phyloP scores from a whole-genome alignment of 1,140 invertebrate genomes.

The Prorops nasuta region DNA sequence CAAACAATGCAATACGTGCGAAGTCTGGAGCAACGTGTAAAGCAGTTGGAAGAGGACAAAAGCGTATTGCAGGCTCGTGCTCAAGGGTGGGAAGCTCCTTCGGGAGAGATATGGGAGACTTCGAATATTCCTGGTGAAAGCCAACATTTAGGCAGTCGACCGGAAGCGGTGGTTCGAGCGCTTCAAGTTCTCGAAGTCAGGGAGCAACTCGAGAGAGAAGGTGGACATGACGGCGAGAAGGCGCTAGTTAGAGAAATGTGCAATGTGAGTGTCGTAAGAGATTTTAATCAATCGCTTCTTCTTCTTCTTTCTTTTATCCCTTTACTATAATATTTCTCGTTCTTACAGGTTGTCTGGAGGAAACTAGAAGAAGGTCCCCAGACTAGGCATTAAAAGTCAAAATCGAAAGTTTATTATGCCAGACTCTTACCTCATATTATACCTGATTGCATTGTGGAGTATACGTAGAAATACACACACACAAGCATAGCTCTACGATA shows the following conservation, averaged over 20 bases:
- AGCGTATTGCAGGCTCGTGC: slow-evolving; percentile 53
- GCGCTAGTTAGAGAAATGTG: slow-evolving; percentile 95
- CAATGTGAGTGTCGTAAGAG: slow-evolving; percentile 68
- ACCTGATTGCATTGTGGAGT: too few species aligned
- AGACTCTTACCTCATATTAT: slow-evolving; percentile 19
- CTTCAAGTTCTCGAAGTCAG: slow-evolving; percentile 88
- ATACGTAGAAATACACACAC: too few species aligned
- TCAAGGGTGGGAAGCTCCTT: slow-evolving; percentile 54
- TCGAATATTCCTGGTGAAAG: slow-evolving; percentile 51
- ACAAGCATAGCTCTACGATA: slow-evolving; percentile 16
- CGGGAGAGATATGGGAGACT: slow-evolving; percentile 48
- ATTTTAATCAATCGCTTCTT: slow-evolving; percentile 2
- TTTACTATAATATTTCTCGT: too few species aligned
- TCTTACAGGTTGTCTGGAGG: slow-evolving; percentile 66
- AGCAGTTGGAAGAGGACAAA: slow-evolving; percentile 82
- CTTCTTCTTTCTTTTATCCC: slow-evolving; percentile 25
- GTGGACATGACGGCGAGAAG: slow-evolving; percentile 87
- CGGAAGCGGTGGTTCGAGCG: slow-evolving; percentile 87
- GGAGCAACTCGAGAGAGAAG: slow-evolving; percentile 79
- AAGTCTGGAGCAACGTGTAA: slow-evolving; percentile 80
- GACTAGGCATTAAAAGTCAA: slow-evolving; percentile 56
- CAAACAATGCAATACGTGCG: slow-evolving; percentile 85
- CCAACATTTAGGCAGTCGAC: slow-evolving; percentile 58
- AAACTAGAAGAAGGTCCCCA: slow-evolving; percentile 67
- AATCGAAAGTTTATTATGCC: slow-evolving; percentile 4